Base-by-base conservation (phyloP, 1,140 invertebrate species). In the Paracyclopina nana region DNA sequence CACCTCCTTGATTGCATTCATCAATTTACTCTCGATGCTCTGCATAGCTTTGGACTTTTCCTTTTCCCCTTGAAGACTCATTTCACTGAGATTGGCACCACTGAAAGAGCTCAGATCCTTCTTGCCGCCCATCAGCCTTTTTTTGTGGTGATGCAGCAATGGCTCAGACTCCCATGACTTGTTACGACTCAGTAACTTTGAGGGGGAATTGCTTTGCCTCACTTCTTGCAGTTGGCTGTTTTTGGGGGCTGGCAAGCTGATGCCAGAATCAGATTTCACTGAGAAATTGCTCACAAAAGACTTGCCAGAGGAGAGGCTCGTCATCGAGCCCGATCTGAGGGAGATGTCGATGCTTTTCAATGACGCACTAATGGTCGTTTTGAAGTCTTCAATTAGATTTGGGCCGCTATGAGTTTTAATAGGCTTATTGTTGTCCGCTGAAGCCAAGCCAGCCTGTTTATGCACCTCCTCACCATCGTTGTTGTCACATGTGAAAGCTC, bases 1-100 rank as follows among this genome's bases (percentile, higher is more conserved):
- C 6, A 52, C 50, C 28, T 52, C 50, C 41, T 52, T 48, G 12
- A 48, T 48, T 24, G 28, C 45, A 16, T 48, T 48, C 45, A 48
- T 48, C 4, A 48, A 16, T 29, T 48, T 48, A 14, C 29, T 27
- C 27, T 38, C 34, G 4, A 38, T 20, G 20, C 34, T 38, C 34
- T 16, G 20, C 34, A 38, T 38, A 16, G 34, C 34, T 38, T 38
- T 38, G 14, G 34, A 38, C 34, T 38, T 38, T 38, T 38, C 34
- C 9, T 38, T 38, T 38, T 38, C 34, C 20, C 34, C 34, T 20
- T 16, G 20, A n/a, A n/a, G n/a, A n/a, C n/a, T n/a, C n/a, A n/a
- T n/a, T n/a, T n/a, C n/a, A n/a, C n/a, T n/a, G n/a, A n/a, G n/a
- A n/a, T n/a, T n/a, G n/a, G n/a, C n/a, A n/a, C n/a, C n/a, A n/a